Conservation (phyloP, 2,888 invertebrate genomes). For the Unio pictorum region DNA sequence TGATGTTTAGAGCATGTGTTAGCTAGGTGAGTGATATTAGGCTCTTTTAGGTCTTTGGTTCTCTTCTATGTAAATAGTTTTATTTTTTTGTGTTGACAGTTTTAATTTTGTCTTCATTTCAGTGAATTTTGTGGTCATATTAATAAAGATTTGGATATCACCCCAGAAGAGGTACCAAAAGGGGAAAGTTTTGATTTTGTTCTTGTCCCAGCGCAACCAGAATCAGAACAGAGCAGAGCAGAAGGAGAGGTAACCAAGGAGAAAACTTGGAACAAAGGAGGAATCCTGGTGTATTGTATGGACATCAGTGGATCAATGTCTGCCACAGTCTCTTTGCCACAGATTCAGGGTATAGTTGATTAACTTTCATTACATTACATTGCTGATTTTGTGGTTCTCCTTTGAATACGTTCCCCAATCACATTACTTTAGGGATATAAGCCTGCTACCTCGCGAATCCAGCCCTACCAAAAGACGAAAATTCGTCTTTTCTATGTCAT, state of each 20-base stretch:
- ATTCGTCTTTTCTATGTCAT: no score
- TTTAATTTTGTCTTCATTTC: neutral
- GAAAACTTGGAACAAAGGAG: conserved; percentile 37
- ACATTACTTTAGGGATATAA: no score
- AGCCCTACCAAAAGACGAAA: no score
- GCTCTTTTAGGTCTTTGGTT: neutral
- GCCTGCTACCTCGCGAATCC: no score
- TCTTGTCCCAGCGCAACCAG: conserved; percentile 38
- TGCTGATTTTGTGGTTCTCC: no score
- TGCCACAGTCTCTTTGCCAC: conserved; percentile 38
- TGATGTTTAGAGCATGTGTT: no score
- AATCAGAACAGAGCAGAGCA: conserved; percentile 13
- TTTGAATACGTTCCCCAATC: no score
- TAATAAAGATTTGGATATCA: conserved; percentile 46
- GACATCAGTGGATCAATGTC: conserved; percentile 64
- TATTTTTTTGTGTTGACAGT: neutral
- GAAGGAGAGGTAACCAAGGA: conserved; percentile 29
- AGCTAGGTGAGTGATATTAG: no score
- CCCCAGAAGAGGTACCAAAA: conserved; percentile 52
- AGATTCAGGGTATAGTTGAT: conserved; percentile 49
- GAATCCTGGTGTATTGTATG: conserved; percentile 62
- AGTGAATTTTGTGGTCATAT: conserved; percentile 38
- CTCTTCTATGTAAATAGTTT: neutral
- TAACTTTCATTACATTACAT: neutral
- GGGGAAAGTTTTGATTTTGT: conserved; percentile 56